phyloP scores from a whole-genome alignment of 2,888 invertebrate genomes.

The Zelleria hepariella region DNA sequence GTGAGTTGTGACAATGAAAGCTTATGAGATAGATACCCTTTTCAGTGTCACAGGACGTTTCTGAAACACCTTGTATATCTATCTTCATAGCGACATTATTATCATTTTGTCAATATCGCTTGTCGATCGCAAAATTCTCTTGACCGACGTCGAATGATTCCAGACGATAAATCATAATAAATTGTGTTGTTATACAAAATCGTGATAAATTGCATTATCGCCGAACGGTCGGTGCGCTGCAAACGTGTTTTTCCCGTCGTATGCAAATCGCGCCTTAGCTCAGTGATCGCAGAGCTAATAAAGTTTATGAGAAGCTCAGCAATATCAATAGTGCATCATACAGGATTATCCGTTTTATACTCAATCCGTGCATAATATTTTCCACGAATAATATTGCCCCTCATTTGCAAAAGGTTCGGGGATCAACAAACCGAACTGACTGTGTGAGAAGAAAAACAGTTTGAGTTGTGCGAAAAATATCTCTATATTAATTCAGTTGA shows the following conservation, averaged over 20 bases:
- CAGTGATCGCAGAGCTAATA: conserved; percentile 17
- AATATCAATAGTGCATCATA: conserved; percentile 48
- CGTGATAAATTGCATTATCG: not conserved
- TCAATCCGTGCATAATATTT: conserved; percentile 42
- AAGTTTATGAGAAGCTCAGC: conserved; percentile 38
- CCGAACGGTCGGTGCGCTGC: not conserved
- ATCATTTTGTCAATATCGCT: not conserved
- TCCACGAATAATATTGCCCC: conserved; percentile 34
- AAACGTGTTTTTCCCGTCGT: conserved; percentile 2
- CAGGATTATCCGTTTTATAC: conserved; percentile 45
- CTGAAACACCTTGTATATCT: too few relatives aligned
- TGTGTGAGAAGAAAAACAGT: not conserved
- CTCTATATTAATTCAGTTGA: not conserved
- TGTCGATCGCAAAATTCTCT: not conserved
- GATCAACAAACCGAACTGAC: not conserved
- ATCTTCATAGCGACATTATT: not conserved
- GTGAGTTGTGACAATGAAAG: too few relatives aligned
- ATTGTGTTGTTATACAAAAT: not conserved
- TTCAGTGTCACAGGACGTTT: too few relatives aligned
- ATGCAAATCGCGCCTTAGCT: not conserved
- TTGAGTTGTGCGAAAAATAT: not conserved
- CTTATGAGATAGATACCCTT: too few relatives aligned
- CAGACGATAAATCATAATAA: not conserved
- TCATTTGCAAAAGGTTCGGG: not conserved
- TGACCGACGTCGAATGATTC: not conserved